Evolutionary conservation across 2,113 vertebrate genomes (phyloP), one percentile per base, ranked within the genome.

Genomic region (Ictidomys tridecemlineatus): DNA sequence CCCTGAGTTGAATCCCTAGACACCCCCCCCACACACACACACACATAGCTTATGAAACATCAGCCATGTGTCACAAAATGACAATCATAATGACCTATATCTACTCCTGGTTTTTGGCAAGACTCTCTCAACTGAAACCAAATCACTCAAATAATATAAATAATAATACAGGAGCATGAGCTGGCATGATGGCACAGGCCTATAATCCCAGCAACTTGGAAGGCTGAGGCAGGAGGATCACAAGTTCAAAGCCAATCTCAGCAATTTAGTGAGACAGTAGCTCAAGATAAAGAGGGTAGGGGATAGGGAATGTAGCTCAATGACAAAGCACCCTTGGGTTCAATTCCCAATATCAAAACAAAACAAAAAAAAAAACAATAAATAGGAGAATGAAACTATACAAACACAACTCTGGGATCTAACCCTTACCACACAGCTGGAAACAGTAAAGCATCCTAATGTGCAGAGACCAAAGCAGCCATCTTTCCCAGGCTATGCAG

Each of bases 1-100:
- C 20, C 20, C 20, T 58, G 7, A 7, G 20, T 58, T 58, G 20
- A 58, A 58, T 58, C 56, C 56, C 56, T 8, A 58, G 56, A 7
- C 22, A 2, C 14, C 13, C 16, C 13, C 51, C 13, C 51, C 48
- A 51, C 12, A 51, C 48, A 48, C 48, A 48, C 48, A 51, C 45
- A 45, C 45, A 45, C 11, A 14, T 0, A 4, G 26, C 56, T 65
- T 94, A 83, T 70, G 73, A 89, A 90, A 85, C 16, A 89, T 51
- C 20, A 94, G 39, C 22, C 28, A 53, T 37, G 20, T 32, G 30
- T 83, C 83, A 94, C 1, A 70, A 45, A 93, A 85, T 85, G 79
- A 89, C 32, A 84, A 72, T 56, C 78, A 92, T 48, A 53, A 85
- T 79, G 89, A 92, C 63, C 32, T 92, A 37, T 58, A 92, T 8